phyloP scores from a whole-genome alignment of 2,888 invertebrate species.

The Chelonus formosanus region DNA sequence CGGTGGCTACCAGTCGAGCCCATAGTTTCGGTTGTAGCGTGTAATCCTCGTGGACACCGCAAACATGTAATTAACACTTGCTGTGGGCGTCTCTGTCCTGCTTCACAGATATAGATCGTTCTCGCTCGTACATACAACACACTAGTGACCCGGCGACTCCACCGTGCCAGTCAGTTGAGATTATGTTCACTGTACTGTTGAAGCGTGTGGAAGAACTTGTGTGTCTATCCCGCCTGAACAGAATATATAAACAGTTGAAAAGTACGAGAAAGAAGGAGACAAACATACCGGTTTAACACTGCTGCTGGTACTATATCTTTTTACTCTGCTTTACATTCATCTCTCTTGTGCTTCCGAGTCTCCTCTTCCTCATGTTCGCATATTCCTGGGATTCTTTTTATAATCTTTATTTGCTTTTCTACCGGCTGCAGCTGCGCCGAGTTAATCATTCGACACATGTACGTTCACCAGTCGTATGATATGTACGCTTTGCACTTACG shows the following conservation, averaged over 20 bases:
- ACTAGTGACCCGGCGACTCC: constrained; percentile 15
- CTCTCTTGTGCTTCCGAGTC: background rate
- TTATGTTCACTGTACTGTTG: constrained; percentile 21
- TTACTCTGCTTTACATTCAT: background rate
- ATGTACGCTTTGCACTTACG: constrained; percentile 24
- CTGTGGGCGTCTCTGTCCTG: constrained; percentile 48
- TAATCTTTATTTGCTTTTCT: constrained; percentile 24
- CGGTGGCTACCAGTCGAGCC: constrained; percentile 38
- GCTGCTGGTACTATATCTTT: constrained; percentile 15
- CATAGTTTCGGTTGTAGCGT: constrained; percentile 63
- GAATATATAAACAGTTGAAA: constrained; percentile 35
- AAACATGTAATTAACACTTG: constrained; percentile 66
- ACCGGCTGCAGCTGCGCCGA: constrained; percentile 32
- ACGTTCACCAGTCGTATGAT: constrained; percentile 14
- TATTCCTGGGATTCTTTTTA: constrained; percentile 14
- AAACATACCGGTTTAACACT: constrained; percentile 22
- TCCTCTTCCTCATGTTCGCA: background rate
- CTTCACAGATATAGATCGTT: constrained; percentile 25
- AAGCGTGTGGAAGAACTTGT: constrained; percentile 35
- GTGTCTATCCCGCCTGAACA: constrained; percentile 30
- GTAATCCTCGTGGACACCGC: constrained; percentile 64
- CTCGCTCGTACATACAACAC: constrained; percentile 30
- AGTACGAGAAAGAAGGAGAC: constrained; percentile 9
- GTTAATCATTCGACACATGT: constrained; percentile 35
- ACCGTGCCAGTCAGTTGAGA: constrained; percentile 14